Evolutionary conservation across 2,888 invertebrate genomes (phyloP), one percentile per base, ranked within the genome.

Genomic region (Portevinia maculata): DNA sequence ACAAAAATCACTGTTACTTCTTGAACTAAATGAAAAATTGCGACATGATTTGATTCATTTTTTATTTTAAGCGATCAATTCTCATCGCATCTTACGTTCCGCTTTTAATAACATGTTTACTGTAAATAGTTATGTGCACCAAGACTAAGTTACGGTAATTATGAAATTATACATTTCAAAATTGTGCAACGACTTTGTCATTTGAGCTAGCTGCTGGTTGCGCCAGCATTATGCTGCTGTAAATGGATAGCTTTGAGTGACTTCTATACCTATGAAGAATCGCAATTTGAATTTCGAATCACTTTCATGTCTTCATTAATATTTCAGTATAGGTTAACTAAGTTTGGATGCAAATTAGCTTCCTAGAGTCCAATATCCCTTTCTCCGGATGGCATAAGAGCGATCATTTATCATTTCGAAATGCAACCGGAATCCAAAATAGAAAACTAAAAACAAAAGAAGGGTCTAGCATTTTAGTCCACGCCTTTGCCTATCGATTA

Each of bases 171-270:
- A 39, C 79, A 69, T 64, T 81, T 65, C 70, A 70, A 59, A 59
- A 75, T 81, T 75, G 75, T 75, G 79, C 75, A 81, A 81, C 50
- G 41, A 44, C 57, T 70, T 70, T 81, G 79, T 75, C 79, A 81
- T 81, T 81, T 75, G 79, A 81, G 75, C 67, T 57, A 37, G 64
- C 52, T 52, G 69, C 34, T 75, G 37, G 37, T 24, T 21, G 15
- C 15, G 17, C 6, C 59, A 52, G 46, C 53, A 48, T 15, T 44
- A 8, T 46, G 13, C 64, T 30, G 30, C 59, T 57, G 70, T 41
- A n/a, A n/a, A 44, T 62, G 60, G 65, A 37, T 69, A 59, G 28
- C 39, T 52, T 46, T 62, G 17, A 71, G 41, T 52, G 64, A 52
- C 59, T 55, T 55, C 74, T 57, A 28, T 34, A 71, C n/a, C n/a